These are phyloP conservation scores for Pilophorus perplexus DNA, from an alignment of 2,888 invertebrate species.

Conservation along the genomic window DNA sequence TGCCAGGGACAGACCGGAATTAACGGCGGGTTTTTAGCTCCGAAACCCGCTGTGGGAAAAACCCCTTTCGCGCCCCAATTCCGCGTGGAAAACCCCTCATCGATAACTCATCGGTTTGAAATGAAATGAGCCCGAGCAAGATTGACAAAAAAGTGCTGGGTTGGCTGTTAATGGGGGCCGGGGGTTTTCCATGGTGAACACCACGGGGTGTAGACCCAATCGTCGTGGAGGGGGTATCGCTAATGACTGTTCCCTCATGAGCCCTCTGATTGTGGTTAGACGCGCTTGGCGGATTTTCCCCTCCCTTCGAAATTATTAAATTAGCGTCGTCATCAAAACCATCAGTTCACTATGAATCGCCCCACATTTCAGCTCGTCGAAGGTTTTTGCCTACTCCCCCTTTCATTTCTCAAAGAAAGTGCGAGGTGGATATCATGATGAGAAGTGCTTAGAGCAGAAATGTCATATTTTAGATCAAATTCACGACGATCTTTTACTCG, in stretches of 20 bases:
- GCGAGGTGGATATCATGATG: too few species aligned
- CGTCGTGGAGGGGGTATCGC: neutral
- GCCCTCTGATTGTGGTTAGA: constrained; percentile 37
- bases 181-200: too few species aligned
- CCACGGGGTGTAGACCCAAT: too few species aligned
- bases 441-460: too few species aligned
- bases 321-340: constrained; percentile 40
- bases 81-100: constrained; percentile 10
- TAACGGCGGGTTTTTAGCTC: constrained; percentile 19
- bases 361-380: constrained; percentile 15
- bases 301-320: constrained; percentile 27
- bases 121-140: constrained; percentile 39
- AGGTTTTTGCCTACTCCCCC: too few species aligned
- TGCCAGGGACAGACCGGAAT: constrained; percentile 17
- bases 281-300: neutral
- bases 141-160: constrained; percentile 42
- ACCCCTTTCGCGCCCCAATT: constrained; percentile 11
- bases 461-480: too few species aligned
- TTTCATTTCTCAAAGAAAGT: too few species aligned
- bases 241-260: constrained; percentile 34
- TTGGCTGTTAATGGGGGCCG: constrained; percentile 7
- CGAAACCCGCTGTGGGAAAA: neutral
- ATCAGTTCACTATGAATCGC: constrained; percentile 8
- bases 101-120: constrained; percentile 31
- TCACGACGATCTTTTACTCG: too few species aligned